These are phyloP conservation scores for Drymonia ruficornis DNA, from an alignment of 2,888 invertebrate genomes.

Conservation along the genomic window DNA sequence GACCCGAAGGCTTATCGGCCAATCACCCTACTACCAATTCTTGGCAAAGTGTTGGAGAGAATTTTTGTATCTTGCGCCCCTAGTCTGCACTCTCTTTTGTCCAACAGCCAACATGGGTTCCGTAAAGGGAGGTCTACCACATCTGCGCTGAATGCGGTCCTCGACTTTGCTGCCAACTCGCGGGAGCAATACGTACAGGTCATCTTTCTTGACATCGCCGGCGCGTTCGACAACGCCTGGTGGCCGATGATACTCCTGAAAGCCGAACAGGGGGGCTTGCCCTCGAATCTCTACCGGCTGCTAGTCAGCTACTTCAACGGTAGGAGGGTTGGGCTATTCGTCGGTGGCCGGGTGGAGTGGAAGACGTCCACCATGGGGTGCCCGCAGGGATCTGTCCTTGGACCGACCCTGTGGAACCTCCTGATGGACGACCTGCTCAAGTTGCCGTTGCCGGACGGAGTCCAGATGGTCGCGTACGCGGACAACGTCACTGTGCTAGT, in stretches of 20 bases:
- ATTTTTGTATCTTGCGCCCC: not conserved
- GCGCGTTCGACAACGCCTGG: not conserved
- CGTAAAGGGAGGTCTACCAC: not conserved
- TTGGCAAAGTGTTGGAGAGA: not conserved
- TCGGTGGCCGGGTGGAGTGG: not conserved
- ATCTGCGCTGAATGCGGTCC: not conserved
- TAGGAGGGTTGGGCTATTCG: not conserved
- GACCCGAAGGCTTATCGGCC: slow-evolving; percentile 8
- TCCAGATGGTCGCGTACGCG: not conserved
- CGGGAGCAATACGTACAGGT: not conserved
- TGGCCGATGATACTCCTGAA: slow-evolving; percentile 3
- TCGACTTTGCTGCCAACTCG: not conserved
- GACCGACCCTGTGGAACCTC: not conserved
- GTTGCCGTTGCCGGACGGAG: not conserved
- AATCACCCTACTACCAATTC: slow-evolving; percentile 1
- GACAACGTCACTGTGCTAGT: not conserved
- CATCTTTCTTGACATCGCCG: slow-evolving; percentile 3
- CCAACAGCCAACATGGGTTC: not conserved
- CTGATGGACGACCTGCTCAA: not conserved
- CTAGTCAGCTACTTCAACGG: slow-evolving; percentile 1
- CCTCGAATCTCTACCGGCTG: slow-evolving; percentile 4
- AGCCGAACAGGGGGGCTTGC: not conserved
- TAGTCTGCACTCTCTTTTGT: too few relatives aligned
- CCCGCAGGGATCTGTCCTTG: slow-evolving; percentile 1
- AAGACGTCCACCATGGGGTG: slow-evolving; percentile 7